Percentiles rank a stretch among this genome's conserved stretches.
Evolutionary conservation across 2,888 invertebrate species (phyloP).

Genomic region (Dolichomitus sp.): DNA sequence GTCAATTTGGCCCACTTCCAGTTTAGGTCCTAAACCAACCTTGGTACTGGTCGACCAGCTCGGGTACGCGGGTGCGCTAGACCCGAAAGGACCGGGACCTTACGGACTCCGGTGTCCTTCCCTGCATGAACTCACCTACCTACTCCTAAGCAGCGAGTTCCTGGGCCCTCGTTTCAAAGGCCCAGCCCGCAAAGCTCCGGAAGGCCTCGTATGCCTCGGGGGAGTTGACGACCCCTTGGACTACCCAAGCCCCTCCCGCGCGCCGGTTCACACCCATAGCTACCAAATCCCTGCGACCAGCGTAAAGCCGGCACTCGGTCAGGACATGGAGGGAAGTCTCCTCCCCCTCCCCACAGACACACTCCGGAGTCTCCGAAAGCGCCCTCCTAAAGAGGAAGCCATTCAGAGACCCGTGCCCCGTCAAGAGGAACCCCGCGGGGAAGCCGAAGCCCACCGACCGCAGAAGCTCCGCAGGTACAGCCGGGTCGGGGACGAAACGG

Average conservation of each 20-base stretch:
- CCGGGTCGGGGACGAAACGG: background rate
- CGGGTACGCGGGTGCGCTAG: conserved; percentile 20
- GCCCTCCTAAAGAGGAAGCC: conserved; percentile 6
- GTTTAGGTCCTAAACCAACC: conserved; percentile 20
- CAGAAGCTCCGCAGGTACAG: background rate
- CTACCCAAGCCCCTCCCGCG: background rate
- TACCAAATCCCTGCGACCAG: background rate
- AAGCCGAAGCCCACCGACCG: too few relatives aligned
- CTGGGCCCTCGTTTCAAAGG: conserved; percentile 1
- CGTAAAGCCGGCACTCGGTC: background rate
- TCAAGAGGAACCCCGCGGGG: background rate
- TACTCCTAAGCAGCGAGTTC: background rate
- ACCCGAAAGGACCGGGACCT: conserved; percentile 25
- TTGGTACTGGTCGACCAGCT: conserved; percentile 27
- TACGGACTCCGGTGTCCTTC: conserved; percentile 23
- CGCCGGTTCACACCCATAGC: background rate
- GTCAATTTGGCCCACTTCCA: conserved; percentile 14
- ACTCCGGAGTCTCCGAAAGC: conserved; percentile 4
- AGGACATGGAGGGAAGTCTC: conserved; percentile 8
- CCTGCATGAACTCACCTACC: background rate
- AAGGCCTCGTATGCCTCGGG: conserved; percentile 4
- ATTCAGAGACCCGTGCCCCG: background rate
- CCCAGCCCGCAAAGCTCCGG: conserved; percentile 32
- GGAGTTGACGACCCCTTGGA: background rate
- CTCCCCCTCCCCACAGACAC: conserved; percentile 9